Conservation (phyloP, 2,888 invertebrate genomes). For the Sinotaia quadrata region DNA sequence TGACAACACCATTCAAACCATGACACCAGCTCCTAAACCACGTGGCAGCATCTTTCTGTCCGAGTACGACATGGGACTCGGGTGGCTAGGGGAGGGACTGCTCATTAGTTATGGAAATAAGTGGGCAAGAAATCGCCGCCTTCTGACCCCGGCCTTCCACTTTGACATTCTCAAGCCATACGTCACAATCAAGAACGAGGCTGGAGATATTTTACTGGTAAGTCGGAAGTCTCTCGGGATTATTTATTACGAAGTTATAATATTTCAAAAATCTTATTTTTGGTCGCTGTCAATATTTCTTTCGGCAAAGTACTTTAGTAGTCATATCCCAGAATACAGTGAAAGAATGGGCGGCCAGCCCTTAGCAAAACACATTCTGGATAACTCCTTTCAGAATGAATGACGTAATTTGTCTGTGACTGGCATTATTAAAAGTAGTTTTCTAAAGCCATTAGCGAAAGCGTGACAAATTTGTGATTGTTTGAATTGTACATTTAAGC, state of each 20-base stretch:
- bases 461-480: too few relatives aligned
- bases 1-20: too few relatives aligned
- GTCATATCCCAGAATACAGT: too few relatives aligned
- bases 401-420: too few relatives aligned
- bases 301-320: too few relatives aligned
- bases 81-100: slow-evolving; percentile 55
- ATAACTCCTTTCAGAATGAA: too few relatives aligned
- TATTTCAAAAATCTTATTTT: neutral
- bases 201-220: slow-evolving; percentile 17
- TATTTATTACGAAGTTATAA: neutral
- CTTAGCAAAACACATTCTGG: too few relatives aligned
- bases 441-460: too few relatives aligned
- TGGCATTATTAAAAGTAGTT: too few relatives aligned
- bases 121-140: slow-evolving; percentile 53
- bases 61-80: slow-evolving; percentile 49
- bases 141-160: slow-evolving; percentile 39
- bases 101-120: slow-evolving; percentile 48
- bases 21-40: slow-evolving; percentile 30
- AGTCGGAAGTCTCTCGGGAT: neutral
- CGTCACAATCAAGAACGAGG: slow-evolving; percentile 45
- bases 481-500: too few relatives aligned
- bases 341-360: too few relatives aligned
- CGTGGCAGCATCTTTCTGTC: slow-evolving; percentile 19
- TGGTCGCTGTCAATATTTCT: neutral
- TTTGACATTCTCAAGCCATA: slow-evolving; percentile 39